Conservation (phyloP, 1,140 invertebrate genomes). For the Heliothis virescens region DNA sequence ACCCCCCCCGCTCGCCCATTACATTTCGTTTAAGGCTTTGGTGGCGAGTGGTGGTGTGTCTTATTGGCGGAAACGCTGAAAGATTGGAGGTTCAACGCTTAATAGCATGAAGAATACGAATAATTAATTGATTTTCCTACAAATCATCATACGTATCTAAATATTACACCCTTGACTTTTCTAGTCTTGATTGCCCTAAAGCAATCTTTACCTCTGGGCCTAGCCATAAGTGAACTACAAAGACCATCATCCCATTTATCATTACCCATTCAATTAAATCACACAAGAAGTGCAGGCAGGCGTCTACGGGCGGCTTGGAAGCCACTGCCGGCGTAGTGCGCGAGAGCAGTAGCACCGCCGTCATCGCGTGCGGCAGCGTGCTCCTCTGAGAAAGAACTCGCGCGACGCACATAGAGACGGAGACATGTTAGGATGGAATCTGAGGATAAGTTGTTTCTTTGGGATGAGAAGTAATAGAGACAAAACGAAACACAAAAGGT, state of each 20-base stretch:
- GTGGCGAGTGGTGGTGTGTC: constrained; percentile 68
- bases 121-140: background rate
- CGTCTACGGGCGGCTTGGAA: constrained; percentile 63
- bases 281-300: constrained; percentile 74
- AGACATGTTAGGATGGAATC: constrained; percentile 69
- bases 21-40: too few species aligned
- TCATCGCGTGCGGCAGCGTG: constrained; percentile 71
- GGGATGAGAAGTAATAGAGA: background rate
- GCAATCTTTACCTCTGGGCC: too few species aligned
- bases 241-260: constrained; percentile 1
- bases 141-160: background rate
- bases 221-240: too few species aligned
- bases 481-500: background rate
- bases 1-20: too few species aligned
- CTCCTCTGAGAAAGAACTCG: constrained; percentile 73
- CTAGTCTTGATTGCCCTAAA: too few species aligned
- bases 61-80: constrained; percentile 66
- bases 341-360: constrained; percentile 66
- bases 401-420: constrained; percentile 67
- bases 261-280: constrained; percentile 77
- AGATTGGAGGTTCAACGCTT: background rate
- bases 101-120: background rate
- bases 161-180: too few species aligned
- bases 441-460: background rate
- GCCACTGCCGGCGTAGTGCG: constrained; percentile 68